A percentile compares a stretch with the other conserved stretches of the same genome.
These are phyloP conservation scores for Athetis lepigone DNA, from an alignment of 2,888 invertebrate genomes.

Conservation along the genomic window DNA sequence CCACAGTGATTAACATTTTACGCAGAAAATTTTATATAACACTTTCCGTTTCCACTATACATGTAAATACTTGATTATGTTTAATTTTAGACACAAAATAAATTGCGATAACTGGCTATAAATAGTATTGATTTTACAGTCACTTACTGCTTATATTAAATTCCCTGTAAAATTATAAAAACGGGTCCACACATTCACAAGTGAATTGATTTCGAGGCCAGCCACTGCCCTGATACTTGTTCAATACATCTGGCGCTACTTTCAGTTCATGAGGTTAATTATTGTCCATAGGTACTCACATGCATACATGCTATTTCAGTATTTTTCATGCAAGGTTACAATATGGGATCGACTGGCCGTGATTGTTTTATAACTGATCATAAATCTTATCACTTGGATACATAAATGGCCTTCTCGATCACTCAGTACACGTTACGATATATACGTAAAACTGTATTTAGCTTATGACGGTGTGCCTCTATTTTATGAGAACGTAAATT, in stretches of 20 bases:
- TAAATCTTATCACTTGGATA: constrained; percentile 73
- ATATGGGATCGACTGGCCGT: constrained; percentile 69
- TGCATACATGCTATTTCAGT: constrained; percentile 52
- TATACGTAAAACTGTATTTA: constrained; percentile 66
- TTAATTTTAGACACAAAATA: not conserved
- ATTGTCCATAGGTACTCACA: constrained; percentile 43
- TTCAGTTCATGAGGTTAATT: constrained; percentile 67
- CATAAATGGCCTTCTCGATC: constrained; percentile 73
- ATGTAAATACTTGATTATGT: too few relatives aligned
- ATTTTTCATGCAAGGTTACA: constrained; percentile 69
- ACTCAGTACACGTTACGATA: constrained; percentile 67
- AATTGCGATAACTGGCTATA: too few relatives aligned
- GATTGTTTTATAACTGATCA: constrained; percentile 73
- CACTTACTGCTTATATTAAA: constrained; percentile 38
- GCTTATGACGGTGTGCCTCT: constrained; percentile 29
- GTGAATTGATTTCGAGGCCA: constrained; percentile 70
- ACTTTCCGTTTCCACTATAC: too few relatives aligned
- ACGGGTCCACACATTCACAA: constrained; percentile 66
- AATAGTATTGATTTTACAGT: not conserved
- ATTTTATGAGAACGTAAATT: constrained; percentile 39
- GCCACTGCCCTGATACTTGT: constrained; percentile 66
- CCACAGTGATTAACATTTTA: not conserved
- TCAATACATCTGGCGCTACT: constrained; percentile 70
- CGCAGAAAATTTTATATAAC: not conserved
- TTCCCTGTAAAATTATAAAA: constrained; percentile 61